phyloP scores from a whole-genome alignment of 2,113 vertebrate species.

The Actenoides lindsayi region DNA sequence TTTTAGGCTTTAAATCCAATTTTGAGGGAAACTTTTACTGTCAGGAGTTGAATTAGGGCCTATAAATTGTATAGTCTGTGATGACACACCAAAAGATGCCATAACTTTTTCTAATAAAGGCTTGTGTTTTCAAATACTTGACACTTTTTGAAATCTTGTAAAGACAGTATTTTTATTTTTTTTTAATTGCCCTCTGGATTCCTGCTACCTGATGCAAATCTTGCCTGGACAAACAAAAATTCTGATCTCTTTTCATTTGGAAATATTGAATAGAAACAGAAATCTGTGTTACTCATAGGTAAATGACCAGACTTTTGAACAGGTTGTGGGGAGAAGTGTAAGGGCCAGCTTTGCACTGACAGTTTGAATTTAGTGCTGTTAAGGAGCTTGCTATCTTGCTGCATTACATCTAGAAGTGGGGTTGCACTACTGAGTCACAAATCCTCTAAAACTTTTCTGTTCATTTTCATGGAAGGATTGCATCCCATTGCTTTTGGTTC shows the following conservation, averaged over 20 bases:
- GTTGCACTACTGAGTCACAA: background rate
- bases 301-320: background rate
- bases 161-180: background rate
- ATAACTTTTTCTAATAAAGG: background rate
- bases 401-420: background rate
- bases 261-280: background rate
- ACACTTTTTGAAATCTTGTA: background rate
- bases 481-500: background rate
- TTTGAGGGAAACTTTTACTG: background rate
- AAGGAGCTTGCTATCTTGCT: background rate
- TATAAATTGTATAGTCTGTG: background rate
- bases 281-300: background rate
- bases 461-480: background rate
- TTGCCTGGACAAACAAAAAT: background rate
- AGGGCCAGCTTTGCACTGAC: background rate
- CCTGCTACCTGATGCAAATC: background rate
- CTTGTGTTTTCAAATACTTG: background rate
- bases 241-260: background rate
- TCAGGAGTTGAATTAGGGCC: background rate
- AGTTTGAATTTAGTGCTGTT: background rate
- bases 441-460: background rate
- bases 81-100: background rate
- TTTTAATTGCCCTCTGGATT: background rate
- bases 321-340: background rate
- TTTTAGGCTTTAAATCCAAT: slow-evolving; percentile 8